Evolutionary conservation across 2,888 invertebrate species (phyloP).

Genomic region (Drosophila eohydei): DNA sequence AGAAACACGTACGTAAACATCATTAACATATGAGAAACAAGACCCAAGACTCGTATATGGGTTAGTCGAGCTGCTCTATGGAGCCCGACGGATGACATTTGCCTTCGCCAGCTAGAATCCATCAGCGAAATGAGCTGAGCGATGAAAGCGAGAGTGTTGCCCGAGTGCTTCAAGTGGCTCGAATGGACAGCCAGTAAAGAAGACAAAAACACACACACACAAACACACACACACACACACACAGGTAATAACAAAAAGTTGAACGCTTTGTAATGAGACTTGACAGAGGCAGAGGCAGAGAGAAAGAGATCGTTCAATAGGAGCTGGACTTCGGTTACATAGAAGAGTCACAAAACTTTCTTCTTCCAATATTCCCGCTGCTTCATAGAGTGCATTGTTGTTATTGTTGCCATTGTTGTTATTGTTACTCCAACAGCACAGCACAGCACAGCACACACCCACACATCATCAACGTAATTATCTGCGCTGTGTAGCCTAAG

Average conservation of each 20-base stretch:
- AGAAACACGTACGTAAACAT: slow-evolving; percentile 51
- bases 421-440: slow-evolving; percentile 17
- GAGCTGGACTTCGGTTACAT: slow-evolving; percentile 35
- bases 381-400: slow-evolving; percentile 65
- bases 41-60: slow-evolving; percentile 17
- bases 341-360: slow-evolving; percentile 64
- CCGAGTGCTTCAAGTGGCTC: slow-evolving; percentile 63
- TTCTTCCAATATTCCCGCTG: slow-evolving; percentile 65
- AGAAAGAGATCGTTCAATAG: slow-evolving; percentile 47
- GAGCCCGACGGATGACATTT: slow-evolving; percentile 3
- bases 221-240: not conserved
- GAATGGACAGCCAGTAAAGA: slow-evolving; percentile 2
- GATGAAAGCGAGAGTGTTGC: slow-evolving; percentile 76
- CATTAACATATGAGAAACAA: slow-evolving; percentile 47
- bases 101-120: slow-evolving; percentile 62
- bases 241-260: not conserved
- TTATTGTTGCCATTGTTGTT: slow-evolving; percentile 50
- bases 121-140: slow-evolving; percentile 25
- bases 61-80: slow-evolving; percentile 20
- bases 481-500: slow-evolving; percentile 38
- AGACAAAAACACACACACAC: not conserved
- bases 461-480: slow-evolving; percentile 54
- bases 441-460: slow-evolving; percentile 37
- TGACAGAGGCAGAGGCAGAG: slow-evolving; percentile 31
- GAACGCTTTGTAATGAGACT: slow-evolving; percentile 47